A percentile compares a stretch with the other conserved stretches of the same genome.
phyloP scores from a whole-genome alignment of 2,113 vertebrate species.

The Symphodus melops region DNA sequence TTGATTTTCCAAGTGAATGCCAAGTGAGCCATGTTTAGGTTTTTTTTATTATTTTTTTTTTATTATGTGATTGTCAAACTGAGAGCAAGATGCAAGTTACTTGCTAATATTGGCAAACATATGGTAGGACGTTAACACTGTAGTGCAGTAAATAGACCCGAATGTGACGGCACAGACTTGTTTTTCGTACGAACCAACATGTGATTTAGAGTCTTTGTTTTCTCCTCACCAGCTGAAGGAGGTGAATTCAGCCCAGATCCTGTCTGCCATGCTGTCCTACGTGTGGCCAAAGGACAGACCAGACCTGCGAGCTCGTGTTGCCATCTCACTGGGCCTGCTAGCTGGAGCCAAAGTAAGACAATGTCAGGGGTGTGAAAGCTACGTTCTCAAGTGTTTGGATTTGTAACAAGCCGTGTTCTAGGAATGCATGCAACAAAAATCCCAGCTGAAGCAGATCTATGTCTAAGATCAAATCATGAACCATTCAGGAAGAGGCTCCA shows the following conservation, averaged over 20 bases:
- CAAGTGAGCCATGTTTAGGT: constrained; percentile 44
- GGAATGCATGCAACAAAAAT: too few species aligned
- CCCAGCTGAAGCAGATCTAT: too few species aligned
- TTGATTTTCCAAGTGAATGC: constrained; percentile 56
- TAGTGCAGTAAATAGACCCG: not conserved
- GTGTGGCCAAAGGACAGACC: constrained; percentile 97
- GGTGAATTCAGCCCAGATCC: constrained; percentile 89
- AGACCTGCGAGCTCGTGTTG: constrained; percentile 93
- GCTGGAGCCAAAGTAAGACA: constrained; percentile 91
- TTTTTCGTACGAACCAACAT: not conserved
- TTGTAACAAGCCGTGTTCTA: too few species aligned
- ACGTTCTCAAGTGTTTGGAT: not conserved
- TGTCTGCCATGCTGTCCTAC: constrained; percentile 93
- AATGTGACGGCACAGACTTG: not conserved
- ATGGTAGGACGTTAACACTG: not conserved
- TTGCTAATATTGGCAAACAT: constrained; percentile 31
- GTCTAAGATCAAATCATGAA: too few species aligned
- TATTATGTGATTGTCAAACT: constrained; percentile 39
- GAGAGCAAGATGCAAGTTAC: constrained; percentile 41
- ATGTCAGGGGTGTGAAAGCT: not conserved
- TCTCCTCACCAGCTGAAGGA: constrained; percentile 88
- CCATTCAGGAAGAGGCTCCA: too few species aligned
- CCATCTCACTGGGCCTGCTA: constrained; percentile 90
- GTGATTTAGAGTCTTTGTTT: constrained; percentile 30
- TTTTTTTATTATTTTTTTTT: too few species aligned